Base-by-base conservation (phyloP, 2,797 vertebrate species). In the Aselliscus stoliczkanus region DNA sequence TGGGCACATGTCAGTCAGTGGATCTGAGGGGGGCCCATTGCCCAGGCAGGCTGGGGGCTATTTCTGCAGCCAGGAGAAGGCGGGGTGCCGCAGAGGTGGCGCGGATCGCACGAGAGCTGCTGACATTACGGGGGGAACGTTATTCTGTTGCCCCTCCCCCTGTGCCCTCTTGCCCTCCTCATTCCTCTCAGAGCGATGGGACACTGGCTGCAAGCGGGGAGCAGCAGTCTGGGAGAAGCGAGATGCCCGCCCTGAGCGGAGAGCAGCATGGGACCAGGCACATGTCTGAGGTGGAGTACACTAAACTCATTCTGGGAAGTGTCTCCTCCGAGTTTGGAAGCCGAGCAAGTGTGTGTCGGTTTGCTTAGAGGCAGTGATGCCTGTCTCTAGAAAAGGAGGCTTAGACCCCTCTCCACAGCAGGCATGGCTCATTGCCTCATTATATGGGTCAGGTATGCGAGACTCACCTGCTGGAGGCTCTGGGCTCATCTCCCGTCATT, bases 21-120 rank as follows among this genome's bases (percentile, higher is more conserved):
- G 37, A 0, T 6, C 47, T 87, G 72, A 25, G 44, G 10, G 20
- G 23, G 86, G 11, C 27, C 20, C 10, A 0, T 23, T 21, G 42
- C 44, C 12, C 42, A 31, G 34, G 75, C 5, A 42, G 70, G 21
- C 20, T 83, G 42, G 39, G 25, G 12, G 58, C 67, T 27, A 25
- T 72, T 37, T 15, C 39, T 77, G 52, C 17, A 18, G 25, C 4
- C 4, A 18, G 42, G 11, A 23, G 42, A 67, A 15, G 47, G 31
- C 5, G 67, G 47, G 12, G 8, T 72, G 92, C 54, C 69, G 14
- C 11, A 14, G 67, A 77, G 80, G 20, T 15, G 58, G 92, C 62
- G 86, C 0, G 23, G 52, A 12, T 50, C 12, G 44, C 65, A 34
- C 0, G 3, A 86, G 80, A 92, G 34, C 42, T 34, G 65, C 91